Evolutionary conservation across 2,797 vertebrate species (phyloP).

Genomic region (Acipenser ruthenus): DNA sequence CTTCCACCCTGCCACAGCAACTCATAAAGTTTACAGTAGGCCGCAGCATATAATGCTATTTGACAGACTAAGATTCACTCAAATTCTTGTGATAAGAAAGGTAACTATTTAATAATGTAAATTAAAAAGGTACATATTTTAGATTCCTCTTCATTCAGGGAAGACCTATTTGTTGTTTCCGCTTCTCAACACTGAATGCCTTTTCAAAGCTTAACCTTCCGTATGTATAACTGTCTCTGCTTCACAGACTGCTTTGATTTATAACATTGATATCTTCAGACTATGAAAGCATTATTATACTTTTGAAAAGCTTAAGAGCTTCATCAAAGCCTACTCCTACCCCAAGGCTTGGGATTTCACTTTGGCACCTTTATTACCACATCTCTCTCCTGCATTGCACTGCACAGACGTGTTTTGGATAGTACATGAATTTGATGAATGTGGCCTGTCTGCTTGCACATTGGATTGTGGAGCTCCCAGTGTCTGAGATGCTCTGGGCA

Average conservation of each 20-base stretch:
- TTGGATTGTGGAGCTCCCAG: not conserved
- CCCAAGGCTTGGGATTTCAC: slow-evolving; percentile 3
- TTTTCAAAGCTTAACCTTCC: not conserved
- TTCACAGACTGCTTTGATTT: slow-evolving; percentile 4
- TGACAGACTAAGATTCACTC: no score
- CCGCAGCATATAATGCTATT: no score
- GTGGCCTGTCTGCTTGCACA: not conserved
- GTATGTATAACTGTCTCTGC: not conserved
- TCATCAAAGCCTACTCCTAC: not conserved
- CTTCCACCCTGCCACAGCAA: no score
- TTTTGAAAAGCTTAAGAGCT: slow-evolving; percentile 7
- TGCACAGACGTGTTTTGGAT: not conserved
- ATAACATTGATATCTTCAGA: not conserved
- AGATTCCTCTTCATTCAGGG: no score
- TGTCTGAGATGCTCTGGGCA: not conserved
- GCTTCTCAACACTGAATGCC: no score
- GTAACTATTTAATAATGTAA: no score
- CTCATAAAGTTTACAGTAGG: no score
- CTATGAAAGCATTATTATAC: slow-evolving; percentile 2
- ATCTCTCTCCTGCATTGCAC: not conserved
- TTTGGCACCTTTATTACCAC: not conserved
- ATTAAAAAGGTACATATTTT: no score
- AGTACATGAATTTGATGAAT: not conserved
- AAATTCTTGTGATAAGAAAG: no score
- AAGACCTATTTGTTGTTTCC: no score